These are phyloP conservation scores for Lophotriccus pileatus DNA, from an alignment of 2,797 vertebrate genomes.

Conservation along the genomic window DNA sequence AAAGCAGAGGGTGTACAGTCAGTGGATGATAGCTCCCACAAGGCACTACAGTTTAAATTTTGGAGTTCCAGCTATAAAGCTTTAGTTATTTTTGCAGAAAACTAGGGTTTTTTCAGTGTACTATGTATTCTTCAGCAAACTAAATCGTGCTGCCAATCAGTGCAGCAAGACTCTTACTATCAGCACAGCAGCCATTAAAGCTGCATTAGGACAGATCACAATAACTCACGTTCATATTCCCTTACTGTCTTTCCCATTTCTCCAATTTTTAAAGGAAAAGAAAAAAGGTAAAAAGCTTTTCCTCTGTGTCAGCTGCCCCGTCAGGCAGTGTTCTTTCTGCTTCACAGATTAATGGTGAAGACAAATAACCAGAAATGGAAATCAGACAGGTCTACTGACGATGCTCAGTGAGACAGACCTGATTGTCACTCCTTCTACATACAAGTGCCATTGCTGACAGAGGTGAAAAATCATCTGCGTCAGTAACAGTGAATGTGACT, in stretches of 20 bases:
- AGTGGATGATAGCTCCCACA: not conserved
- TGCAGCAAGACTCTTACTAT: not conserved
- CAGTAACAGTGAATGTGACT: not conserved
- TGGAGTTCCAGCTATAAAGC: not conserved
- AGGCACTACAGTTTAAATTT: not conserved
- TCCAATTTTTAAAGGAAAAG: not conserved
- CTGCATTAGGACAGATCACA: not conserved
- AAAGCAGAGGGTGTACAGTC: not conserved
- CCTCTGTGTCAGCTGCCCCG: not conserved
- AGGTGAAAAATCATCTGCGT: not conserved
- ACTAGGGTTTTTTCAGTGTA: not conserved
- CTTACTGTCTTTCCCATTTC: not conserved
- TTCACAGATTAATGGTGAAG: not conserved
- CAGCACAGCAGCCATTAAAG: not conserved
- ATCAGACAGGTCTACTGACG: not conserved
- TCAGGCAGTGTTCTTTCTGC: not conserved
- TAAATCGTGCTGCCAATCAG: not conserved
- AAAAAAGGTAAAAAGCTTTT: not conserved
- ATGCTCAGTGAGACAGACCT: not conserved
- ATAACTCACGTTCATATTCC: not conserved
- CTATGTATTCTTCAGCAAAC: not conserved
- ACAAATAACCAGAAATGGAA: slow-evolving; percentile 14
- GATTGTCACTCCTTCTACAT: not conserved
- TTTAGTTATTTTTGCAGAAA: not conserved
- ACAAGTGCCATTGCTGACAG: not conserved